Base-by-base conservation (phyloP, 2,888 invertebrate genomes). In the Polyploca ridens region DNA sequence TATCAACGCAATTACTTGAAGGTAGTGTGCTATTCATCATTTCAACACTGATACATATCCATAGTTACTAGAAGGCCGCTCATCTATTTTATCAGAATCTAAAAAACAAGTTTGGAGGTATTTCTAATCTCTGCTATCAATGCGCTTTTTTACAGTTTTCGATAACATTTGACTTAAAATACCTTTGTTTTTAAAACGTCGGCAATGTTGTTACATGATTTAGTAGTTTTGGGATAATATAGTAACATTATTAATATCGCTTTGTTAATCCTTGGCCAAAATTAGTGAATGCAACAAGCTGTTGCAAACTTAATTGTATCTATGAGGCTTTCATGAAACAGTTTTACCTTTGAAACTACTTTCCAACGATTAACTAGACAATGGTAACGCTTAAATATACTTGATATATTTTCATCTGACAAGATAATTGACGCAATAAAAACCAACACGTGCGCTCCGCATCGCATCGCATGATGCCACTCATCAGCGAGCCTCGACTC, bases 381-480 rank as follows among this genome's bases (percentile, higher is more conserved):
- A 83, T 84, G 79, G 80, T 78, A 76, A 77, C 79, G 78, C 75
- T 81, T 82, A 81, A 81, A 81, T 81, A 41, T 61, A 79, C 75
- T 82, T 83, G 83, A 83, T 79, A 79, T 82, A 83, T 83, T 79
- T 79, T 78, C 76, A 81, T 81, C 82, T 88, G 89, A 89, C 88
- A 89, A 78, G 80, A 86, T 89, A 89, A 90, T 89, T 82, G 81
- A 73, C 75, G 76, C 75, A 78, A 87, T 81, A 85, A 86, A 85
- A 83, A 85, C 82, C 76, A 83, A 83, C 90, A 88, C 90, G 89
- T 90, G 90, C 85, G 76, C 75, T 60, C 69, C 70, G 69, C 77
- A 83, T 89, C 79, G 90, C 89, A 89, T 89, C 79, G 90, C 90
- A 89, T 89, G 89, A 84, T 82, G 81, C 73, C 80, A 66, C 86